Base-by-base conservation (phyloP, 2,888 invertebrate genomes). In the Omphaloscelis lunosa region DNA sequence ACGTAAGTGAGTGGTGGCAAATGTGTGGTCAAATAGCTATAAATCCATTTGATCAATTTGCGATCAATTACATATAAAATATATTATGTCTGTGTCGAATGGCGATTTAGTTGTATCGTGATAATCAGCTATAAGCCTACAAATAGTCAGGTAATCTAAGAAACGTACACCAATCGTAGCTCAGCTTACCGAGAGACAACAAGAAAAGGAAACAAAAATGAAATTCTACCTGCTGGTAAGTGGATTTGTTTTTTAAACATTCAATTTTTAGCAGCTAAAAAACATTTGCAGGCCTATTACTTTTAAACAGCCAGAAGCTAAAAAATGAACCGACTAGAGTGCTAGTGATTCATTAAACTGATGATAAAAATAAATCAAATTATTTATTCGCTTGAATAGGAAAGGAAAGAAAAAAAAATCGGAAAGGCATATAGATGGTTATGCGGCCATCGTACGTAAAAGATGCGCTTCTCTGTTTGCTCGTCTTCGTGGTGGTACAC, bases 201-300 rank as follows among this genome's bases (percentile, higher is more conserved):
- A 63, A 63, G 29, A 51, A 56, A 62, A 6, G 45, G 8, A 61
- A 53, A 11, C 2, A 4, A 62, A 61, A 27, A 77, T 77, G 77
- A 77, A 77, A 17, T 56, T 77, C 8, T 77, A n/a, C 48, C 20
- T 77, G 2, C 2, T 80, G 62, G 77, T 73, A 80, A 61, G 59
- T 59, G 2, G 3, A 20, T 71, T 45, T 45, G 8, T 41, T 65
- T 34, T 34, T 34, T 34, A 34, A 34, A 34, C 5, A 51, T 51
- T 51, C 2, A 6, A 6, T 48, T 34, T 61, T 34, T 34, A 20
- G 20, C 23, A 62, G 23, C 20, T 5, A 20, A 20, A 20, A 29
- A 29, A 61, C 2, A 29, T 29, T 61, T 20, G 11, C 6, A 20
- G 20, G 20, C 11, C 61, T 20, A 34, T 12, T 8, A n/a, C 23